These are phyloP conservation scores for Chouioia cunea DNA, from an alignment of 2,888 invertebrate species.

Conservation along the genomic window DNA sequence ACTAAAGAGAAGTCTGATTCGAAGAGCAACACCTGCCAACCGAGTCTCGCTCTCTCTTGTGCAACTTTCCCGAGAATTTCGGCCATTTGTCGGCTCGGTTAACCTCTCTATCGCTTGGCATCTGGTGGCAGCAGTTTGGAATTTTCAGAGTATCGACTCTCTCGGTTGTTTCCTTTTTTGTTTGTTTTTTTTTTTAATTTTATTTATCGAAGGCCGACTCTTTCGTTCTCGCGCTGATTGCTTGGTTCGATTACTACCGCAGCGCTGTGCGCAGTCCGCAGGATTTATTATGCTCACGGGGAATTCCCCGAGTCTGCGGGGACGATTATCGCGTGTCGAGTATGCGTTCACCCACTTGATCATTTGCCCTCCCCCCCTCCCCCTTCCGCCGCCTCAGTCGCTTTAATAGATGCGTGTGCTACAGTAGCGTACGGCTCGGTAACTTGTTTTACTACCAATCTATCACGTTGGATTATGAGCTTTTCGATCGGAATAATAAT, in stretches of 20 bases:
- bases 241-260: conserved; percentile 10
- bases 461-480: too few species aligned
- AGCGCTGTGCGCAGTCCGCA: too few species aligned
- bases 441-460: too few species aligned
- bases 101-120: conserved; percentile 30
- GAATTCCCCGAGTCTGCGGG: conserved; percentile 12
- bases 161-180: too few species aligned
- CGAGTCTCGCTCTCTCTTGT: neutral
- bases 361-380: conserved; percentile 1
- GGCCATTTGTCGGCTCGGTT: conserved; percentile 21
- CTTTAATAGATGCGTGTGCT: too few species aligned
- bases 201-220: too few species aligned
- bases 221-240: too few species aligned
- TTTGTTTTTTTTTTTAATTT: too few species aligned
- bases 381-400: too few species aligned
- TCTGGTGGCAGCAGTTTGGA: conserved; percentile 16
- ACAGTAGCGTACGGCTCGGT: too few species aligned
- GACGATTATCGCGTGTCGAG: conserved; percentile 23
- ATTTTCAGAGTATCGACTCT: conserved; percentile 2
- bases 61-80: conserved; percentile 26
- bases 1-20: neutral
- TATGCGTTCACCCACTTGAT: conserved; percentile 15
- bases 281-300: conserved; percentile 31
- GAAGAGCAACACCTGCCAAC: conserved; percentile 14
- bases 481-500: too few species aligned